A percentile compares a stretch with the other conserved stretches of the same genome.
Conservation (phyloP, 1,140 invertebrate genomes). For the Procambarus virginalis region DNA sequence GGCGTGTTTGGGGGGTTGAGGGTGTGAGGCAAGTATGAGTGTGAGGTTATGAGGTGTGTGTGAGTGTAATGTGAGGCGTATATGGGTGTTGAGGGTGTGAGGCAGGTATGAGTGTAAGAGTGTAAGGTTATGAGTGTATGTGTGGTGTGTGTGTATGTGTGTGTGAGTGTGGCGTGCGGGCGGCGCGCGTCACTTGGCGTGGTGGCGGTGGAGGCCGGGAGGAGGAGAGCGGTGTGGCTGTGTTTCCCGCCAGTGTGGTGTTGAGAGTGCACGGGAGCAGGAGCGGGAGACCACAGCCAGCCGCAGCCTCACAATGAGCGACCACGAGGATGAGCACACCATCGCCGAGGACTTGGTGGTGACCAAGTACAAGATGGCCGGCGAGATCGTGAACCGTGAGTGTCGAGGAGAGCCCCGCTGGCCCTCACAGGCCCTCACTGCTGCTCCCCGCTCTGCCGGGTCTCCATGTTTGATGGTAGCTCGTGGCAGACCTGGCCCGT, state of each 20-base stretch:
- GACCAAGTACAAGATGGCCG: conserved; percentile 99
- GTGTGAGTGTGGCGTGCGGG: neutral
- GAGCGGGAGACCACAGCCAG: neutral
- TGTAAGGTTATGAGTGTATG: too few species aligned
- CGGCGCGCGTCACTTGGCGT: too few species aligned
- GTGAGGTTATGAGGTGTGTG: too few species aligned
- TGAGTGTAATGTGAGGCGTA: too few species aligned
- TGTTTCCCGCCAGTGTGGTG: conserved; percentile 55
- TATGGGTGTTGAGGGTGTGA: too few species aligned
- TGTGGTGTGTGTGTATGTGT: too few species aligned
- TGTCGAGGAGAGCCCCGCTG: conserved; percentile 52
- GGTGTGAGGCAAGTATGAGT: too few species aligned
- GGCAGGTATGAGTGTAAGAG: too few species aligned
- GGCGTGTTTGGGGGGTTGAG: too few species aligned
- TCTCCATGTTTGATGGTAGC: conserved; percentile 29
- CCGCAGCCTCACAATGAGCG: conserved; percentile 71
- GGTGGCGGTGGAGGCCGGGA: too few species aligned
- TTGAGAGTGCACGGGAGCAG: conserved; percentile 16
- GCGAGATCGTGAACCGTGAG: conserved; percentile 98
- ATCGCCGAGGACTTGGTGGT: conserved; percentile 98
- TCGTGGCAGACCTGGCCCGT: neutral
- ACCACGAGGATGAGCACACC: conserved; percentile 83
- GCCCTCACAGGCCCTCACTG: too few species aligned
- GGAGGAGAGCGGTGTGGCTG: too few species aligned
- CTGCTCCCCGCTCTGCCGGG: neutral